phyloP scores from a whole-genome alignment of 2,797 vertebrate genomes.

The Pangasius krempfi region DNA sequence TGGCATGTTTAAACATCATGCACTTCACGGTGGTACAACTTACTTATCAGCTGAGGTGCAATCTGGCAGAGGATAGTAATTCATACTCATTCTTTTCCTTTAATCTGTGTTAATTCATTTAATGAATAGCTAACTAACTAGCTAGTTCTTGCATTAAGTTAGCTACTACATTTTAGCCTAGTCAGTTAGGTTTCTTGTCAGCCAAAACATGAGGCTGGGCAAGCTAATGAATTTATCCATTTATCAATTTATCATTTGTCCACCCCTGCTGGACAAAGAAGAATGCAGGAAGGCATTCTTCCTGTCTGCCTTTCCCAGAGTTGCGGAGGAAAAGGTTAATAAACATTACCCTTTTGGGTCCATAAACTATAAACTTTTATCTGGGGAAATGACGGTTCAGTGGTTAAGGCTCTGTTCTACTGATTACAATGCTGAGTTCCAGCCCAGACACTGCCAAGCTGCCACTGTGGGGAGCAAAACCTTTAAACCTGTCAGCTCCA shows the following conservation, averaged over 20 bases:
- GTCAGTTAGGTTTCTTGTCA: not conserved
- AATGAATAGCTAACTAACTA: not conserved
- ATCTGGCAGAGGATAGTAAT: not conserved
- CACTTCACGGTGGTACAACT: not conserved
- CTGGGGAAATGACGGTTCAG: not conserved
- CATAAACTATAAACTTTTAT: not conserved
- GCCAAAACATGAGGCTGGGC: not conserved
- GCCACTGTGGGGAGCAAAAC: not conserved
- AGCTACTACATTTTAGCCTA: not conserved
- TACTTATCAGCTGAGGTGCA: not conserved
- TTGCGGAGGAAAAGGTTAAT: not conserved
- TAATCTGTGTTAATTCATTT: no score
- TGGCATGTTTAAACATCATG: not conserved
- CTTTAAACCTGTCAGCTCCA: not conserved
- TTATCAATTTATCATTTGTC: not conserved
- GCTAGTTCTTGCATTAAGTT: not conserved
- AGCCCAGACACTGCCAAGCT: not conserved
- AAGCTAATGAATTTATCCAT: not conserved
- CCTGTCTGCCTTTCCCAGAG: not conserved
- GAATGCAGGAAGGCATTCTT: no score
- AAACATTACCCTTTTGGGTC: not conserved
- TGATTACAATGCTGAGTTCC: not conserved
- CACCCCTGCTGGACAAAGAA: no score
- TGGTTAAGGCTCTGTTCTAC: not conserved
- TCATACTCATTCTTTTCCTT: not conserved